Evolutionary conservation across 2,888 invertebrate genomes (phyloP).

Genomic region (Biston stratarius): DNA sequence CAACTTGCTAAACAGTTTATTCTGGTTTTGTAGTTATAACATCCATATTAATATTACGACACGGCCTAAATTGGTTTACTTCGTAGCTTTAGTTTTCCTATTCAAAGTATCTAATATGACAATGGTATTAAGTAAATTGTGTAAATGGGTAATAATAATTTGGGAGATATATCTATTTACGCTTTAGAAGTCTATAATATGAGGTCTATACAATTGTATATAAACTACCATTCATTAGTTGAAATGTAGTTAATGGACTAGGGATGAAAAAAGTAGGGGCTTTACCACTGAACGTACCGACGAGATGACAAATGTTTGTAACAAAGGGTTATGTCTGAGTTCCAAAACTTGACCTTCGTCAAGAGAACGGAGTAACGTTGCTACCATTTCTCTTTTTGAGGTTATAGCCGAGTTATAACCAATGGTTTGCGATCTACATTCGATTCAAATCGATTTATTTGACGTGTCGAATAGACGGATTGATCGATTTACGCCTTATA

Average conservation of each 20-base stretch:
- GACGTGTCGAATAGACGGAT: background rate
- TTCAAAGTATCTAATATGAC: too few species aligned
- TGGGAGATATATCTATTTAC: too few species aligned
- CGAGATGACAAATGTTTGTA: slow-evolving; percentile 40
- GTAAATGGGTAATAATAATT: too few species aligned
- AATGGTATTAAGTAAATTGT: too few species aligned
- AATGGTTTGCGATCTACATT: slow-evolving; percentile 20
- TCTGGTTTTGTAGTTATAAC: too few species aligned
- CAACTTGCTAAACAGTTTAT: too few species aligned
- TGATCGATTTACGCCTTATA: background rate
- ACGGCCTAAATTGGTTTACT: too few species aligned
- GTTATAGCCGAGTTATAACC: slow-evolving; percentile 6
- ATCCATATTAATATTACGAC: too few species aligned
- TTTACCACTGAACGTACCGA: slow-evolving; percentile 24
- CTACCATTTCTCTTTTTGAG: slow-evolving; percentile 28
- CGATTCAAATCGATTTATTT: background rate
- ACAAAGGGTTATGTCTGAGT: slow-evolving; percentile 36
- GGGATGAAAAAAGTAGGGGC: slow-evolving; percentile 3
- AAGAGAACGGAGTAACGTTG: slow-evolving; percentile 20
- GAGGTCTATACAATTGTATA: too few species aligned
- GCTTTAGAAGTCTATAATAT: too few species aligned
- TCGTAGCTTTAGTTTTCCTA: too few species aligned
- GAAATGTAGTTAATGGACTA: slow-evolving; percentile 4
- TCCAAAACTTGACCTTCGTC: slow-evolving; percentile 47
- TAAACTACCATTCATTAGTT: background rate